Conservation (phyloP, 2,113 vertebrate genomes). For the Murina feae region DNA sequence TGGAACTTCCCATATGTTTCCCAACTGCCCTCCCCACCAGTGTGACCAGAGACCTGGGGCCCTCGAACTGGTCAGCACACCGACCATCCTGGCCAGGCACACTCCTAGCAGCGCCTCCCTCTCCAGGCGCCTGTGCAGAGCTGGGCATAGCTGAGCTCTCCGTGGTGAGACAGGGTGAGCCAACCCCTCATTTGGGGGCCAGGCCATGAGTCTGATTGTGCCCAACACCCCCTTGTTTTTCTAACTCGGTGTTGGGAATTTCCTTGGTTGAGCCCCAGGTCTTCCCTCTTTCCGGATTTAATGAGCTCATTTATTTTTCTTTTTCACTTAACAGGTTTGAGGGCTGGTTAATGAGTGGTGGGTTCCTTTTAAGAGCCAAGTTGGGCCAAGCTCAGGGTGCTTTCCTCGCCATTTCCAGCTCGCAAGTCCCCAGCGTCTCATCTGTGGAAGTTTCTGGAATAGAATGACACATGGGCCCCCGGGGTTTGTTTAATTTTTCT, state of each 20-base stretch:
- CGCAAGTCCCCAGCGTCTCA: neutral
- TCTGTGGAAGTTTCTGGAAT: conserved; percentile 47
- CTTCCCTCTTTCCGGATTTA: conserved; percentile 61
- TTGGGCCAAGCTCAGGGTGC: neutral
- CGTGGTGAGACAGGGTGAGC: neutral
- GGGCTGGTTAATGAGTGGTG: conserved; percentile 60
- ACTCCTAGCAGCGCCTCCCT: neutral
- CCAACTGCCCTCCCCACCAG: neutral
- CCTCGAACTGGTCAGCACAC: neutral
- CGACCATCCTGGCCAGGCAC: accelerated
- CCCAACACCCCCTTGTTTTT: conserved; percentile 15
- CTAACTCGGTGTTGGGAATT: conserved; percentile 49
- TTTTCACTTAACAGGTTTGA: conserved; percentile 46
- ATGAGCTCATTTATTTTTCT: conserved; percentile 72
- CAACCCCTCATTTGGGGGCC: neutral
- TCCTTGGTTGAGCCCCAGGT: conserved; percentile 30
- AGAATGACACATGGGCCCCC: neutral
- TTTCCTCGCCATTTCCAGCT: conserved; percentile 21
- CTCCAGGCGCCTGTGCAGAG: neutral
- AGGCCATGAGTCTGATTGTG: neutral
- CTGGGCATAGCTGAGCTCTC: accelerated
- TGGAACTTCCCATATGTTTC: neutral
- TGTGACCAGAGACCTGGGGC: neutral
- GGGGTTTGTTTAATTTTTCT: neutral
- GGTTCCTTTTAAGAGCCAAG: conserved; percentile 53